phyloP scores from a whole-genome alignment of 2,888 invertebrate genomes.

The Pherbina coryleti region DNA sequence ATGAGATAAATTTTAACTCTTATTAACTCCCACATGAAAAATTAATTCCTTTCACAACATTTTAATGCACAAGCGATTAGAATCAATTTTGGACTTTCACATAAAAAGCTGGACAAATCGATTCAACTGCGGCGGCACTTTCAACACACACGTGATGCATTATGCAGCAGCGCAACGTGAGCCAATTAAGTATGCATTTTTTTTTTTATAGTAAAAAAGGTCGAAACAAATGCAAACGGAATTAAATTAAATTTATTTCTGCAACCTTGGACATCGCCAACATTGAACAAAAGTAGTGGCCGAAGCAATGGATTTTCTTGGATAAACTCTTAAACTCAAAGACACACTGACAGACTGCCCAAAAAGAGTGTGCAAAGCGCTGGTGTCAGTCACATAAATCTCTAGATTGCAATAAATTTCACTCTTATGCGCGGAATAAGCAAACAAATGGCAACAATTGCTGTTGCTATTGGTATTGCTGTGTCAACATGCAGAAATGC shows the following conservation, averaged over 20 bases:
- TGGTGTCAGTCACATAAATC: slow-evolving; percentile 6
- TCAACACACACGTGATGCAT: slow-evolving; percentile 28
- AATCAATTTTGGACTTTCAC: slow-evolving; percentile 28
- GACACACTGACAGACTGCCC: background rate
- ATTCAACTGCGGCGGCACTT: slow-evolving; percentile 8
- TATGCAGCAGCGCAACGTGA: slow-evolving; percentile 1
- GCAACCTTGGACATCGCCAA: background rate
- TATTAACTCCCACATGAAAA: background rate
- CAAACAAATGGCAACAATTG: slow-evolving; percentile 16
- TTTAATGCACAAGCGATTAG: background rate
- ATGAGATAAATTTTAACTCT: background rate
- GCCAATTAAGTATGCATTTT: background rate
- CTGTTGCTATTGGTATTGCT: background rate
- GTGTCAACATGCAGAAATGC: background rate
- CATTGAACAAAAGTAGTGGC: background rate
- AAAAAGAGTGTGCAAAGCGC: background rate
- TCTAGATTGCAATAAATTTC: slow-evolving; percentile 25
- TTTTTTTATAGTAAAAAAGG: background rate
- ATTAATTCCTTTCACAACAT: background rate
- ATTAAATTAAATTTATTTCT: slow-evolving; percentile 28
- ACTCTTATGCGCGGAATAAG: slow-evolving; percentile 15
- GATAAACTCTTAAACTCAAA: background rate
- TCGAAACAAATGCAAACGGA: slow-evolving; percentile 15
- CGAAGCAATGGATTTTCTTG: background rate
- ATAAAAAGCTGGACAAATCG: background rate